Base-by-base conservation (phyloP, 2,888 invertebrate species). In the Drosophila limbata region DNA sequence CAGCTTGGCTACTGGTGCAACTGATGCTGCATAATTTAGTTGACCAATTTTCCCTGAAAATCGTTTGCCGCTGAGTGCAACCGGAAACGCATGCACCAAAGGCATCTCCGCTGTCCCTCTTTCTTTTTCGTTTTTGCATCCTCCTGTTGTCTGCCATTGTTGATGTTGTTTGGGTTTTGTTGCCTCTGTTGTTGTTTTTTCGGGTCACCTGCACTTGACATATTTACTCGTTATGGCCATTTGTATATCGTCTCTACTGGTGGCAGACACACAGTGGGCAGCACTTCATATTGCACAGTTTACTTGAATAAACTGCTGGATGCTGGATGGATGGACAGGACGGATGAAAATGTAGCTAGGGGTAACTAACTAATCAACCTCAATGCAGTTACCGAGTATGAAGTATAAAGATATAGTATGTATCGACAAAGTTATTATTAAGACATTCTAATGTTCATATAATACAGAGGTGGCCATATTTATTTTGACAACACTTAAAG, bases 11-110 rank as follows among this genome's bases (percentile, higher is more conserved):
- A 68, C 72, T 73, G 67, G 72, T 79, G 86, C 84, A 84, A 84
- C 81, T 84, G 86, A 77, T 84, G 84, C 83, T 84, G 89, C 88
- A 90, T 90, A 89, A 90, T 90, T 90, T 90, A 90, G 90, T 84
- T 88, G 89, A 77, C 87, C 90, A 90, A 90, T 90, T 90, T 89
- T 79, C 86, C 84, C 81, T 82, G 84, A 53, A 67, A 72, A 73
- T 64, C 69, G 78, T 80, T 79, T 76, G 84, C 73, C 75, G 71
- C 66, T 86, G 88, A 86, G 88, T 88, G 86, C 82, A 86, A 88
- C 85, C 85, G 85, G 85, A 85, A 88, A 71, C 84, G 81, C 74
- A 84, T 79, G 72, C 78, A 77, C 51, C 74, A 39, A 71, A 59
- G 64, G 52, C 40, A 60, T 10, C 45, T 39, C 15, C 42, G 15